phyloP scores from a whole-genome alignment of 2,797 vertebrate genomes.

The Sitta carolinensis region DNA sequence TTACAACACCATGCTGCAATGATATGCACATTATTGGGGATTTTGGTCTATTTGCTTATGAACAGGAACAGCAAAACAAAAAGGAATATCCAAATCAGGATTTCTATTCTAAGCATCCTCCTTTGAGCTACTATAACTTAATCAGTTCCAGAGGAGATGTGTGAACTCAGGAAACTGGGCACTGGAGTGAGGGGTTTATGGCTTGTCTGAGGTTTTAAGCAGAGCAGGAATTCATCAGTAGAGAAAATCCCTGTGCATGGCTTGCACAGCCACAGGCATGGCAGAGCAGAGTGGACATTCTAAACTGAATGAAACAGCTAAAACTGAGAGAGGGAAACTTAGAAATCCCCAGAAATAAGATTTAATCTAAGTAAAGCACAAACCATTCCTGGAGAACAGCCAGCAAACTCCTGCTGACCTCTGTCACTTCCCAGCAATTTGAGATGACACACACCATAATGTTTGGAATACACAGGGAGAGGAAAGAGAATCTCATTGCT shows the following conservation, averaged over 20 bases:
- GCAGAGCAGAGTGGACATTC: background rate
- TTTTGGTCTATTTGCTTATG: background rate
- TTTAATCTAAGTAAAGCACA: background rate
- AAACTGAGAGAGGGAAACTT: background rate
- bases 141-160: background rate
- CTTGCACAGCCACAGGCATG: background rate
- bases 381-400: background rate
- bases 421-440: background rate
- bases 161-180: background rate
- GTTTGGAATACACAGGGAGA: background rate
- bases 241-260: background rate
- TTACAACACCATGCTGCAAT: background rate
- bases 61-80: background rate
- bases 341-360: background rate
- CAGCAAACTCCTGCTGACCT: background rate
- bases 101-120: background rate
- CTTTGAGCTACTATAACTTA: background rate
- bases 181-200: background rate
- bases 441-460: background rate
- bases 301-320: background rate
- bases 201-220: background rate
- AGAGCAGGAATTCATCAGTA: background rate
- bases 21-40: background rate
- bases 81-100: background rate
- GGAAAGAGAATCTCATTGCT: background rate